Percentiles rank a stretch among this genome's conserved stretches.
Conservation (phyloP, 2,797 vertebrate genomes). For the Prionace glauca region DNA sequence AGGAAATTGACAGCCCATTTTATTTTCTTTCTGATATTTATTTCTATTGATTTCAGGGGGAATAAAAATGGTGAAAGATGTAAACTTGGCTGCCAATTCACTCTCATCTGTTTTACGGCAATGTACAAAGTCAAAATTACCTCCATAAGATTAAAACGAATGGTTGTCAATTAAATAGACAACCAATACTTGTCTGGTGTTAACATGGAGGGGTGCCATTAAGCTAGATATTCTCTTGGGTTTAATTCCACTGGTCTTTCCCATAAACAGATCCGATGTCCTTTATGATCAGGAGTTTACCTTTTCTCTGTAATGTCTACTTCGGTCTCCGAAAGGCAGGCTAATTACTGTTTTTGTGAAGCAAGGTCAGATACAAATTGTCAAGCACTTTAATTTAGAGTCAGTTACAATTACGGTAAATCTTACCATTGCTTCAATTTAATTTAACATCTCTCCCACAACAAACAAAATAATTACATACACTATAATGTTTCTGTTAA, state of each 20-base stretch:
- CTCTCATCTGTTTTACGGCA: not conserved
- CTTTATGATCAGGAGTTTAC: not conserved
- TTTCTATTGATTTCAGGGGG: not conserved
- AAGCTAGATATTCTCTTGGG: not conserved
- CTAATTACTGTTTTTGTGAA: not conserved
- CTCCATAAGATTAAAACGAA: not conserved
- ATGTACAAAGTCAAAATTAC: slow-evolving; percentile 9
- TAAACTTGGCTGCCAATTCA: not conserved
- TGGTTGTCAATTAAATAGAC: not conserved
- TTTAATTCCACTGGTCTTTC: not conserved
- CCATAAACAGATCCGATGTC: too few species aligned
- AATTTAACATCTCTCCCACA: not conserved
- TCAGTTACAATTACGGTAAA: not conserved
- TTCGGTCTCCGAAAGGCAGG: not conserved
- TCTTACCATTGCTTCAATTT: not conserved
- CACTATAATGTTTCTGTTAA: not conserved
- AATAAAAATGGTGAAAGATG: not conserved
- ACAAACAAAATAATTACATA: not conserved
- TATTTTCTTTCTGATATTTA: not conserved
- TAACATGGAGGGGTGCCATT: not conserved
- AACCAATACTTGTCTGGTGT: not conserved
- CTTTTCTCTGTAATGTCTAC: not conserved
- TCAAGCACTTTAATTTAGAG: not conserved
- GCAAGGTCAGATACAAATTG: not conserved
- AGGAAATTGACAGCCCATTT: not conserved